These are phyloP conservation scores for Rhyacophila brunnea DNA, from an alignment of 1,140 invertebrate genomes.

Conservation along the genomic window DNA sequence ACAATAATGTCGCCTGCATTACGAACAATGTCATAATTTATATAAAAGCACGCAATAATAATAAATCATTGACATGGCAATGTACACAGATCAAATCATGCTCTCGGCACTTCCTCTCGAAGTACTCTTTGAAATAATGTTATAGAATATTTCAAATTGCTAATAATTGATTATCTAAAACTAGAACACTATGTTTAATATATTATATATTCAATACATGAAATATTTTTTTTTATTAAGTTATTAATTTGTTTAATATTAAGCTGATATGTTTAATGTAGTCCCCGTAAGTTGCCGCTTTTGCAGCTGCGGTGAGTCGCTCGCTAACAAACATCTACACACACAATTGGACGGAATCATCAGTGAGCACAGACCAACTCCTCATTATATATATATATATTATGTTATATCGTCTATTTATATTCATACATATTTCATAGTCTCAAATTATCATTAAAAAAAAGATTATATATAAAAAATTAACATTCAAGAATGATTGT, in stretches of 20 bases:
- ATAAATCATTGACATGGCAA: neutral
- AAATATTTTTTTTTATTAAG: conserved; percentile 32
- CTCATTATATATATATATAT: no score
- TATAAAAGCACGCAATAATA: conserved; percentile 3
- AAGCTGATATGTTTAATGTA: conserved; percentile 38
- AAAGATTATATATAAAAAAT: no score
- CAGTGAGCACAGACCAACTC: conserved; percentile 21
- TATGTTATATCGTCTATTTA: no score
- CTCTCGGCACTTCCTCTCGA: neutral
- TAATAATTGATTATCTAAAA: conserved; percentile 36
- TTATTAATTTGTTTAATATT: conserved; percentile 35
- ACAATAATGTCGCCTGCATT: no score
- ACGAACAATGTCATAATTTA: neutral
- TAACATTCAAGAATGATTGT: conserved; percentile 16
- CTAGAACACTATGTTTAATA: conserved; percentile 33
- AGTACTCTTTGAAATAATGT: no score
- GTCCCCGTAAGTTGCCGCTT: conserved; percentile 35
- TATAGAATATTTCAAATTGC: conserved; percentile 5
- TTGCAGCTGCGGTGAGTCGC: conserved; percentile 30
- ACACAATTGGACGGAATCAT: conserved; percentile 37
- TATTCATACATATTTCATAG: no score
- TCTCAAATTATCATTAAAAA: no score
- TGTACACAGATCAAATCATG: neutral
- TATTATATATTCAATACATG: conserved; percentile 35
- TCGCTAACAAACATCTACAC: conserved; percentile 37